phyloP scores from a whole-genome alignment of 1,140 invertebrate species.

The Holotrichia oblita region DNA sequence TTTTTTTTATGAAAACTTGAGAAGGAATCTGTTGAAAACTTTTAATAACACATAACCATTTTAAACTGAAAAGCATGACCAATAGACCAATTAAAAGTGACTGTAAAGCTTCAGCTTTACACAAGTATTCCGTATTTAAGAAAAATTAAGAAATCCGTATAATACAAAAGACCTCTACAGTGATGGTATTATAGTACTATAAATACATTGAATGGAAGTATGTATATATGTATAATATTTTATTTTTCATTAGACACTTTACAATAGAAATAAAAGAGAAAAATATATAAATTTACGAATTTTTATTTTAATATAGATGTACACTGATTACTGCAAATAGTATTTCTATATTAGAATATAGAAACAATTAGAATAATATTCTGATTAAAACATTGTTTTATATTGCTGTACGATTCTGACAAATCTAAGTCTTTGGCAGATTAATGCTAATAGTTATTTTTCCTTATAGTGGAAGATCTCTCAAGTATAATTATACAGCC shows the following conservation, averaged over 20 bases:
- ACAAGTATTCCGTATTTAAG: background rate
- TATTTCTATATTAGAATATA: background rate
- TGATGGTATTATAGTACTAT: background rate
- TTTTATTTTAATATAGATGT: background rate
- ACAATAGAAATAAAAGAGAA: constrained; percentile 35
- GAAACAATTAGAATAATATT: background rate
- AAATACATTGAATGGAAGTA: constrained; percentile 23
- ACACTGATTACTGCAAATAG: constrained; percentile 17
- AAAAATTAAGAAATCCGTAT: background rate
- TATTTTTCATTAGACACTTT: constrained; percentile 37
- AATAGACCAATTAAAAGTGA: background rate
- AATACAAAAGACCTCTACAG: background rate
- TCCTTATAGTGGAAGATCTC: too few relatives aligned
- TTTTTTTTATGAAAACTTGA: too few relatives aligned
- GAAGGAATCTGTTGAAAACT: background rate
- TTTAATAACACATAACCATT: background rate
- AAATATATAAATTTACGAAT: constrained; percentile 23
- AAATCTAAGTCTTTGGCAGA: too few relatives aligned
- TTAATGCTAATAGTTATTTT: too few relatives aligned
- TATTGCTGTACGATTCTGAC: too few relatives aligned
- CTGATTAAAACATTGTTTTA: too few relatives aligned
- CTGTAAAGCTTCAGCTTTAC: background rate
- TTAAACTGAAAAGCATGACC: background rate
- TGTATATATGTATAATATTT: constrained; percentile 39
- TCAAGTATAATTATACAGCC: too few relatives aligned